A percentile compares a stretch with the other conserved stretches of the same genome.
These are phyloP conservation scores for Darevskia mixta DNA, from an alignment of 2,797 vertebrate species.

Conservation along the genomic window DNA sequence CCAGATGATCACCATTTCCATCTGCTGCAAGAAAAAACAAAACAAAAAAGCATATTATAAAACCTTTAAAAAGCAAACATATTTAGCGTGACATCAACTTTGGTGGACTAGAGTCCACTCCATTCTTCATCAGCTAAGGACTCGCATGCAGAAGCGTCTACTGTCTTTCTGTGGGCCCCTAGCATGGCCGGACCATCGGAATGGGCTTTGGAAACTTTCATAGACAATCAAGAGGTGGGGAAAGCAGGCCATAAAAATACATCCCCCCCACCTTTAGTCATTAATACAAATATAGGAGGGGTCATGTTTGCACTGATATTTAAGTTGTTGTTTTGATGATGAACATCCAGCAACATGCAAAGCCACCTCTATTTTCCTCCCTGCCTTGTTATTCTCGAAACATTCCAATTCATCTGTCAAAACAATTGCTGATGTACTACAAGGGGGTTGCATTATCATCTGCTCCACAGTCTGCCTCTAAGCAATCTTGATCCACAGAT, in stretches of 20 bases:
- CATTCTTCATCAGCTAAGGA: background rate
- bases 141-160: background rate
- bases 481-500: conserved; percentile 70
- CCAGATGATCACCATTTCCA: background rate
- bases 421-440: conserved; percentile 61
- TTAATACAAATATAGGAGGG: conserved; percentile 13
- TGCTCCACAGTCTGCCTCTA: conserved; percentile 68
- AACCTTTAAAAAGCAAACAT: background rate
- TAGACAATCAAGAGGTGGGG: background rate
- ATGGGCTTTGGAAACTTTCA: background rate
- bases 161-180: background rate
- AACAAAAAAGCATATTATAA: background rate
- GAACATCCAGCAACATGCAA: conserved; percentile 38
- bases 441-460: conserved; percentile 65
- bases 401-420: conserved; percentile 70
- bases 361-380: background rate
- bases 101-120: background rate
- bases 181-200: background rate
- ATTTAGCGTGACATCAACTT: background rate
- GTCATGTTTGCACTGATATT: conserved; percentile 39
- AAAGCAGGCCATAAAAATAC: conserved; percentile 9
- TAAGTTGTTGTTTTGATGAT: conserved; percentile 51
- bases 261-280: conserved; percentile 32
- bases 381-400: conserved; percentile 57
- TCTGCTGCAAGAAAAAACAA: background rate